phyloP scores from a whole-genome alignment of 2,797 vertebrate species.

The Malurus leucopterus region DNA sequence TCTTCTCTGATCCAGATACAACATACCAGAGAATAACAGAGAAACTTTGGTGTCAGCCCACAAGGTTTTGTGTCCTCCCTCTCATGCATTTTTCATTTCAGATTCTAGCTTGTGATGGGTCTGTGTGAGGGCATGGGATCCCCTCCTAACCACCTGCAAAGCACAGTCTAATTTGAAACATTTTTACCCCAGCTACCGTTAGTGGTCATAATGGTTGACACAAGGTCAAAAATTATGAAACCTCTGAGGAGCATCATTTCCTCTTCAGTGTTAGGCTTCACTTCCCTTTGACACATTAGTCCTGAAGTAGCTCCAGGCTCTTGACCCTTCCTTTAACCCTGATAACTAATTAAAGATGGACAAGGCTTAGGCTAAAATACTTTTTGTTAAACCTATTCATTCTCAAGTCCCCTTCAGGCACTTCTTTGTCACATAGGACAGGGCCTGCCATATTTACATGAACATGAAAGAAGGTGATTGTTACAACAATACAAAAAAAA shows the following conservation, averaged over 20 bases:
- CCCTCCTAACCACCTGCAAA: slow-evolving; percentile 22
- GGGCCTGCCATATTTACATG: slow-evolving; percentile 46
- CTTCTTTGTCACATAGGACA: slow-evolving; percentile 46
- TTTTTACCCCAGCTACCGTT: slow-evolving; percentile 49
- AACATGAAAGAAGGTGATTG: slow-evolving; percentile 52
- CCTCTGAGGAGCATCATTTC: slow-evolving; percentile 66
- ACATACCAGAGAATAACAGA: rapidly evolving
- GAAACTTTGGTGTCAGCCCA: not conserved
- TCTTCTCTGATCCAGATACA: not conserved
- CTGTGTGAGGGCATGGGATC: not conserved
- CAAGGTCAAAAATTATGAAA: slow-evolving; percentile 73
- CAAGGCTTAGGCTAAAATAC: slow-evolving; percentile 70
- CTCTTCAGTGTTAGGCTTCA: slow-evolving; percentile 60
- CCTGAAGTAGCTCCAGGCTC: slow-evolving; percentile 63
- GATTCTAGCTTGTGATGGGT: not conserved
- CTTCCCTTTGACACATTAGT: slow-evolving; percentile 71
- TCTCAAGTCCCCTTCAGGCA: slow-evolving; percentile 64
- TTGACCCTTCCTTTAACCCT: slow-evolving; percentile 72
- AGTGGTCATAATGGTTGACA: slow-evolving; percentile 65
- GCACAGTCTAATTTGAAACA: slow-evolving; percentile 38
- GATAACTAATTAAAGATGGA: slow-evolving; percentile 80
- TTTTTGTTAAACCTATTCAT: slow-evolving; percentile 73
- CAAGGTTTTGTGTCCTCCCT: not conserved
- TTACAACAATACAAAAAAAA: slow-evolving; percentile 22
- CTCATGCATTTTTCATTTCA: not conserved